A percentile compares a stretch with the other conserved stretches of the same genome.
These are phyloP conservation scores for Oncorhynchus tshawytscha DNA, from an alignment of 2,113 vertebrate species.

Conservation along the genomic window DNA sequence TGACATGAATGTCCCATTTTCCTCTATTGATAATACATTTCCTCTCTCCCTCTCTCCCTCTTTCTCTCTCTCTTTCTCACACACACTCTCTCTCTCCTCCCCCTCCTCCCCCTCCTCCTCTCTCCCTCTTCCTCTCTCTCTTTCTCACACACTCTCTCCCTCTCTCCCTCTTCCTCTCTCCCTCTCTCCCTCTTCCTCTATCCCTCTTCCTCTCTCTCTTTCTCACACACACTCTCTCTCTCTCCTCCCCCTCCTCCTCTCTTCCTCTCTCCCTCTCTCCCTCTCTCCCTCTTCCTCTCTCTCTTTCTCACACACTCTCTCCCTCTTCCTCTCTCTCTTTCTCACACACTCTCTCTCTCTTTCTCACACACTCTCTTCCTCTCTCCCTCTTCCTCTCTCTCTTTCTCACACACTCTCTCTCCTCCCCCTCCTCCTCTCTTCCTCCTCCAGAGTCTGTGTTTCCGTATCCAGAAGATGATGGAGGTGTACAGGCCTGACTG, in stretches of 20 bases:
- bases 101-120: background rate
- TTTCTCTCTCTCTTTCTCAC: background rate
- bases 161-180: background rate
- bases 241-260: background rate
- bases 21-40: background rate
- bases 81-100: background rate
- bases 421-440: background rate
- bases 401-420: too few relatives aligned
- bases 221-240: too few relatives aligned
- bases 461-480: slow-evolving; percentile 95
- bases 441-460: slow-evolving; percentile 82
- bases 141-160: background rate
- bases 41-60: background rate
- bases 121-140: background rate
- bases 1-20: too few relatives aligned
- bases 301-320: too few relatives aligned
- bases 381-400: too few relatives aligned
- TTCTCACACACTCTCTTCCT: too few relatives aligned
- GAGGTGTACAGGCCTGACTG: slow-evolving; percentile 94
- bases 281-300: too few relatives aligned
- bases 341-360: too few relatives aligned
- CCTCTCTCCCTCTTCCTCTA: background rate
- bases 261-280: background rate
- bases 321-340: too few relatives aligned
- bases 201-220: background rate